phyloP scores from a whole-genome alignment of 2,797 vertebrate genomes.

The Cuniculus paca region DNA sequence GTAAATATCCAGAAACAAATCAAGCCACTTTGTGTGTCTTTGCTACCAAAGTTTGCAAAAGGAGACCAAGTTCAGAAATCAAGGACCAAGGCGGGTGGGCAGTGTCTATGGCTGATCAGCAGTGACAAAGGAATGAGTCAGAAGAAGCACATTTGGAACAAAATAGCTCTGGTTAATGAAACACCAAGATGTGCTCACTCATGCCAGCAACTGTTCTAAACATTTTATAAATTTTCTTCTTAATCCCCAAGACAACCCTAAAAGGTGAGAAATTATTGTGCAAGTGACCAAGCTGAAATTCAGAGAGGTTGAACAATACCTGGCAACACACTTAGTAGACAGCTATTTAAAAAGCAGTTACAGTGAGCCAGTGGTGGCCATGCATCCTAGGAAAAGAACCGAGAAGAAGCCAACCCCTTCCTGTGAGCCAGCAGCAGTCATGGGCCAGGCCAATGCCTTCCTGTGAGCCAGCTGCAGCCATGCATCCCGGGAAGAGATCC shows the following conservation, averaged over 20 bases:
- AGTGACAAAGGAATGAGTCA: neutral
- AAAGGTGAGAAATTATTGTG: neutral
- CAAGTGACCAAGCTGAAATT: neutral
- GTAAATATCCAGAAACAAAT: constrained; percentile 55
- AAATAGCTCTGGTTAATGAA: neutral
- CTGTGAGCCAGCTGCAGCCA: no score
- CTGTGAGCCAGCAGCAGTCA: no score
- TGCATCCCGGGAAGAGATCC: no score
- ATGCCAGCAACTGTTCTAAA: neutral
- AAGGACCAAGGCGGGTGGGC: neutral
- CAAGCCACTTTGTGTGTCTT: neutral
- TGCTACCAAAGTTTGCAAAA: neutral
- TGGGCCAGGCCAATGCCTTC: no score
- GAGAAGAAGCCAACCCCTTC: no score
- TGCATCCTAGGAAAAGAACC: no score
- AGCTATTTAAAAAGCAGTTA: neutral
- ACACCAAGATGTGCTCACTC: neutral
- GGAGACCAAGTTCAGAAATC: neutral
- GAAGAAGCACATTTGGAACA: neutral
- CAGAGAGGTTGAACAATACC: neutral
- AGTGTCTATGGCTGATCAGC: rapidly evolving
- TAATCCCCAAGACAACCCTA: neutral
- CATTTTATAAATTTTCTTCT: neutral
- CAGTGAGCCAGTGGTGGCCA: no score
- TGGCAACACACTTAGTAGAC: neutral